These are phyloP conservation scores for Bruchidius siliquastri DNA, from an alignment of 2,888 invertebrate genomes.

Conservation along the genomic window DNA sequence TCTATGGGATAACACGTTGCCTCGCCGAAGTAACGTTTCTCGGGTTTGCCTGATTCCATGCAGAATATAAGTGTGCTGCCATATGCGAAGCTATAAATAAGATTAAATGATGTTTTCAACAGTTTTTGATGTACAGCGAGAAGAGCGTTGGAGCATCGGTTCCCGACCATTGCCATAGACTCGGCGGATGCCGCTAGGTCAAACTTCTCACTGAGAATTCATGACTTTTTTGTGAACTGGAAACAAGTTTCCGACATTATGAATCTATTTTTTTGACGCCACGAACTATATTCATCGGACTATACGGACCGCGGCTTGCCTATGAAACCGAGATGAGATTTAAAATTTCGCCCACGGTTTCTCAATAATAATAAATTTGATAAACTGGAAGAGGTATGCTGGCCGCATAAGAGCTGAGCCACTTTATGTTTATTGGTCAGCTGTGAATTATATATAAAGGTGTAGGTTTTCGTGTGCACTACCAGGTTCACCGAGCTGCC, in stretches of 20 bases:
- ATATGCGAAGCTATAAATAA: too few relatives aligned
- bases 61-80: too few relatives aligned
- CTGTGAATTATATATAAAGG: neutral
- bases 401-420: neutral
- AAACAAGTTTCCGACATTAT: neutral
- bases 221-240: too few relatives aligned
- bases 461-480: neutral
- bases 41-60: too few relatives aligned
- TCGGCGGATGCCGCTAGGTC: too few relatives aligned
- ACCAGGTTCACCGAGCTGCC: neutral
- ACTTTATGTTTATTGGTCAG: neutral
- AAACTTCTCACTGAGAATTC: too few relatives aligned
- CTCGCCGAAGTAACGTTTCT: too few relatives aligned
- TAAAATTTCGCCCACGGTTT: neutral
- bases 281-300: neutral
- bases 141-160: too few relatives aligned
- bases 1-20: too few relatives aligned
- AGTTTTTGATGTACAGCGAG: too few relatives aligned
- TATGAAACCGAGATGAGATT: neutral
- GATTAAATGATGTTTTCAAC: too few relatives aligned
- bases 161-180: too few relatives aligned
- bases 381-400: neutral
- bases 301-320: neutral
- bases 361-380: neutral
- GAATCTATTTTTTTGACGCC: neutral